A percentile compares a stretch with the other conserved stretches of the same genome.
Evolutionary conservation across 2,888 invertebrate species (phyloP).

Genomic region (Ethmia dodecea): DNA sequence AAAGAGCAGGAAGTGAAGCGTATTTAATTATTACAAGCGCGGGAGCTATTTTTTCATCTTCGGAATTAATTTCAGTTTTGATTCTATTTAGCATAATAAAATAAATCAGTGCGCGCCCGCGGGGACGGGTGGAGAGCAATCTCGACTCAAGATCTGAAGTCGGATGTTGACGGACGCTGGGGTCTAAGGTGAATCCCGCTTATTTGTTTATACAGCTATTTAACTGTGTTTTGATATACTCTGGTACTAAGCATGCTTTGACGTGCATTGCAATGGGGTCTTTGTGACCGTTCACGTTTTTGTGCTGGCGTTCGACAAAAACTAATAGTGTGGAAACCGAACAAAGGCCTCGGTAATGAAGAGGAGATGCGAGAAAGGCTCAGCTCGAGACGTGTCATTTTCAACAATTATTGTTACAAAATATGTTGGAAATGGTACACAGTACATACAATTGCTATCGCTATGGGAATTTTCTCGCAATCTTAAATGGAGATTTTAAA

Average conservation of each 20-base stretch:
- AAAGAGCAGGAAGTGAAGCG: constrained; percentile 44
- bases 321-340: constrained; percentile 45
- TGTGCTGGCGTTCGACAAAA: constrained; percentile 44
- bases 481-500: no score
- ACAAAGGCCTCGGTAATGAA: constrained; percentile 51
- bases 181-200: constrained; percentile 40
- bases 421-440: not conserved
- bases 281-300: constrained; percentile 42
- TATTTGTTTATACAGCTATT: constrained; percentile 40
- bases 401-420: constrained; percentile 4
- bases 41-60: constrained; percentile 47
- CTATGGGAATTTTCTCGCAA: no score
- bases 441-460: no score
- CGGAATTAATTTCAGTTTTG: constrained; percentile 58
- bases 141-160: constrained; percentile 31
- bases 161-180: constrained; percentile 31
- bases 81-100: constrained; percentile 59
- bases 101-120: constrained; percentile 40
- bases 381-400: constrained; percentile 12
- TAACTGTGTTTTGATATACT: constrained; percentile 29
- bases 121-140: constrained; percentile 26
- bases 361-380: constrained; percentile 36
- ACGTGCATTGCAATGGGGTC: constrained; percentile 23
- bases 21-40: constrained; percentile 57
- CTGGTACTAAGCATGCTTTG: constrained; percentile 26